A percentile compares a stretch with the other conserved stretches of the same genome.
Conservation (phyloP, 53 echinoderm and acorn worm species). For the Temnopleurus reevesii region DNA sequence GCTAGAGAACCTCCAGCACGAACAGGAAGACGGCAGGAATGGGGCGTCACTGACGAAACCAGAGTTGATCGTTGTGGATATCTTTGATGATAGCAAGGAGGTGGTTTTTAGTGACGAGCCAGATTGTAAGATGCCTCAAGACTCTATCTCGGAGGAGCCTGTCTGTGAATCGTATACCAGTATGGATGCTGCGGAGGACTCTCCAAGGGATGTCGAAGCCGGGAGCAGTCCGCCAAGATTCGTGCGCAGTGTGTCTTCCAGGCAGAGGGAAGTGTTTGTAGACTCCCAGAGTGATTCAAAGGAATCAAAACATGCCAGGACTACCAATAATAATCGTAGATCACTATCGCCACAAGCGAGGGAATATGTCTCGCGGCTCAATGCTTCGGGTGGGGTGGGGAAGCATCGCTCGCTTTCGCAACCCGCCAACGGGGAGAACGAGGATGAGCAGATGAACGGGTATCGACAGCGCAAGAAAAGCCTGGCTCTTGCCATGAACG, state of each 20-base stretch:
- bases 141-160: conserved; percentile 19
- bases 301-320: conserved; percentile 26
- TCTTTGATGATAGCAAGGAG: conserved; percentile 54
- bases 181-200: conserved; percentile 44
- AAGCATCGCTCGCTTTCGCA: neutral
- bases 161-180: conserved; percentile 28
- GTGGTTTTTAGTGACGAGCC: conserved; percentile 24
- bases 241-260: conserved; percentile 38
- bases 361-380: conserved; percentile 15
- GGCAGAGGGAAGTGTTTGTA: conserved; percentile 13
- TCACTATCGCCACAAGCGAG: conserved; percentile 62
- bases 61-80: conserved; percentile 30
- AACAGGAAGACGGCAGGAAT: conserved; percentile 8
- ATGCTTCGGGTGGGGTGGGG: conserved; percentile 19
- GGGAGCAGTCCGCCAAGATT: conserved; percentile 8
- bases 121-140: conserved; percentile 45
- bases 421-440: neutral
- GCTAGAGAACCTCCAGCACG: conserved; percentile 71
- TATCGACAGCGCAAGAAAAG: conserved; percentile 76
- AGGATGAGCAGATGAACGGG: conserved; percentile 19
- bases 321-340: conserved; percentile 60
- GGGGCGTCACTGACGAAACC: neutral
- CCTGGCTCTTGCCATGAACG: conserved; percentile 84
- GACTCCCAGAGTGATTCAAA: conserved; percentile 9
- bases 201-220: neutral